Conservation (phyloP, 2,888 invertebrate genomes). For the Harpalus rufipes region DNA sequence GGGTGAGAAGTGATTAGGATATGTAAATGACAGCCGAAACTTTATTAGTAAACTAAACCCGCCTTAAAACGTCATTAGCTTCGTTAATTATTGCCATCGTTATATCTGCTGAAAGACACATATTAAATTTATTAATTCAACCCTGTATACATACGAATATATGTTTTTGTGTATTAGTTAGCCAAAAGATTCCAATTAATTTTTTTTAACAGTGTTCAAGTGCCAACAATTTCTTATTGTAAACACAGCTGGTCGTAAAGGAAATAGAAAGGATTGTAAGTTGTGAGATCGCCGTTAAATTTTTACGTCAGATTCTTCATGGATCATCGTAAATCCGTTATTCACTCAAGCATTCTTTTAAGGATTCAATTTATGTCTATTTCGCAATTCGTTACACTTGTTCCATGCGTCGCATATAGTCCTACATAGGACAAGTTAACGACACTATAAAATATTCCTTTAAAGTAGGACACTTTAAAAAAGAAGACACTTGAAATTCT, state of each 20-base stretch:
- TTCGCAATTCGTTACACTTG: constrained; percentile 60
- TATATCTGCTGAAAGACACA: constrained; percentile 39
- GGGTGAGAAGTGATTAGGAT: constrained; percentile 57
- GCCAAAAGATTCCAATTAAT: not conserved
- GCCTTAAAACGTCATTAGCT: constrained; percentile 69
- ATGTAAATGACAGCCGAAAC: constrained; percentile 58
- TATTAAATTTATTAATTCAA: no score
- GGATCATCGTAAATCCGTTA: constrained; percentile 57
- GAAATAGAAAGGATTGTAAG: constrained; percentile 29
- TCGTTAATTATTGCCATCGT: constrained; percentile 71
- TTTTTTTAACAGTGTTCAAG: not conserved
- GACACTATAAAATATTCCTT: not conserved
- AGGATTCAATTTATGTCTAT: constrained; percentile 55
- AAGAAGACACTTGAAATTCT: no score
- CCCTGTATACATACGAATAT: no score
- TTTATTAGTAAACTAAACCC: constrained; percentile 4
- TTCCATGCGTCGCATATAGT: constrained; percentile 40
- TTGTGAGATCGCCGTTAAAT: constrained; percentile 52
- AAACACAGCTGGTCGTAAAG: not conserved
- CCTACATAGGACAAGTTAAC: not conserved
- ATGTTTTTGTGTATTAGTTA: no score
- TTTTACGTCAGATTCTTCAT: constrained; percentile 58
- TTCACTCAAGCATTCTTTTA: constrained; percentile 38
- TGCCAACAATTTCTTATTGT: not conserved
- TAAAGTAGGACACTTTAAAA: not conserved